These are phyloP conservation scores for Perca schrenkii DNA, from an alignment of 2,113 vertebrate species.

Conservation along the genomic window DNA sequence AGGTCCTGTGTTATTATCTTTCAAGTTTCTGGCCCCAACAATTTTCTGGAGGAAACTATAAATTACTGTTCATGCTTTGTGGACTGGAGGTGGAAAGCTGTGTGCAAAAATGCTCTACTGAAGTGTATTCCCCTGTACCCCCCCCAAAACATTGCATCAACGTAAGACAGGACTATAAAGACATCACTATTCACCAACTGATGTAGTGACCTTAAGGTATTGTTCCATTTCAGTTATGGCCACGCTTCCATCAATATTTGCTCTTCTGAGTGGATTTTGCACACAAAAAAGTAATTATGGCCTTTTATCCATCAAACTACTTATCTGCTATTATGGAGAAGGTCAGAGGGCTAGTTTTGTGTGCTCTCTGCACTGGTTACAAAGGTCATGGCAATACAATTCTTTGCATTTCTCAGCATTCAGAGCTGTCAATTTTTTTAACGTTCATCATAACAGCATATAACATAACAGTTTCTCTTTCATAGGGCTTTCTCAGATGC, in stretches of 20 bases:
- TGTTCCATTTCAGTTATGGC: conserved; percentile 62
- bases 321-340: conserved; percentile 71
- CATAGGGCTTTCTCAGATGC: neutral
- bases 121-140: too few relatives aligned
- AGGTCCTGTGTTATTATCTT: conserved; percentile 34
- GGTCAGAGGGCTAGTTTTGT: conserved; percentile 67
- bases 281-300: conserved; percentile 73
- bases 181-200: conserved; percentile 52
- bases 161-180: conserved; percentile 37
- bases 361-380: conserved; percentile 34
- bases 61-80: conserved; percentile 36
- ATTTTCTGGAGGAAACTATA: conserved; percentile 36
- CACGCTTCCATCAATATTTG: conserved; percentile 49
- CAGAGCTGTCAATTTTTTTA: conserved; percentile 47
- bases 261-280: conserved; percentile 66
- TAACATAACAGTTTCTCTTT: neutral
- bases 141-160: conserved; percentile 18
- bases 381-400: conserved; percentile 53
- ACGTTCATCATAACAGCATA: conserved; percentile 8
- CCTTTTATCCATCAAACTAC: conserved; percentile 70
- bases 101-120: conserved; percentile 8
- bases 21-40: conserved; percentile 14
- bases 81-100: conserved; percentile 6
- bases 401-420: conserved; percentile 57
- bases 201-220: conserved; percentile 71